Percentiles rank a stretch among this genome's conserved stretches.
These are phyloP conservation scores for Oscheius onirici DNA, from an alignment of 2,888 invertebrate genomes.

Conservation along the genomic window DNA sequence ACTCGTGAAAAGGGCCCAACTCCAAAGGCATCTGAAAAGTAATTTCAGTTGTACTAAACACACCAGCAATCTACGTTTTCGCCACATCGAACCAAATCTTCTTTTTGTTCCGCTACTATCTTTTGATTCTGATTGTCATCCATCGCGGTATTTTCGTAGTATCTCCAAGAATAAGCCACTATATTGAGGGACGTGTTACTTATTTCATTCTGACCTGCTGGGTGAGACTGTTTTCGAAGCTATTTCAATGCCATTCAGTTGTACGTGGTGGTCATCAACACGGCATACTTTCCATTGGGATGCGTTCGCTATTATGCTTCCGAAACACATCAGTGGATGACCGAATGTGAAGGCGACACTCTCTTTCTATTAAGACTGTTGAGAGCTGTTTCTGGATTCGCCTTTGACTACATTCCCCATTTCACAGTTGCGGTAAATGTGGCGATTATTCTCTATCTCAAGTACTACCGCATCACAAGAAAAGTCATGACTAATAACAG, in stretches of 20 bases:
- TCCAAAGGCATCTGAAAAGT: too few species aligned
- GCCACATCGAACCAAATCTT: not conserved
- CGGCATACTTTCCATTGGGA: not conserved
- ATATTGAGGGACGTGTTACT: not conserved
- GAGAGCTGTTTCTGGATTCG: not conserved
- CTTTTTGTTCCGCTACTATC: constrained; percentile 13
- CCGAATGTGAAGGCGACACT: not conserved
- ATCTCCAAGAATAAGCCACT: not conserved
- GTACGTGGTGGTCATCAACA: not conserved
- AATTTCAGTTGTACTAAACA: not conserved
- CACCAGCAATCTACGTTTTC: not conserved
- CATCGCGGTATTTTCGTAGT: not conserved
- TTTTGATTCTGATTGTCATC: constrained; percentile 2
- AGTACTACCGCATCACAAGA: constrained; percentile 6
- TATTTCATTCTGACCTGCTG: not conserved
- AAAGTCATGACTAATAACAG: not conserved
- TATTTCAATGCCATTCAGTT: too few species aligned
- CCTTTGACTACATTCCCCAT: constrained; percentile 15
- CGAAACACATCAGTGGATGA: not conserved
- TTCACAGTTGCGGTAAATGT: not conserved
- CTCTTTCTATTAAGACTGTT: not conserved
- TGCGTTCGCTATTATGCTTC: not conserved
- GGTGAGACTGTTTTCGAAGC: not conserved
- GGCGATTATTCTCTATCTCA: not conserved
- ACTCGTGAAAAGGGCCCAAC: too few species aligned